A percentile compares a stretch with the other conserved stretches of the same genome.
These are phyloP conservation scores for Theropithecus gelada DNA, from an alignment of 2,113 vertebrate species.

Conservation along the genomic window DNA sequence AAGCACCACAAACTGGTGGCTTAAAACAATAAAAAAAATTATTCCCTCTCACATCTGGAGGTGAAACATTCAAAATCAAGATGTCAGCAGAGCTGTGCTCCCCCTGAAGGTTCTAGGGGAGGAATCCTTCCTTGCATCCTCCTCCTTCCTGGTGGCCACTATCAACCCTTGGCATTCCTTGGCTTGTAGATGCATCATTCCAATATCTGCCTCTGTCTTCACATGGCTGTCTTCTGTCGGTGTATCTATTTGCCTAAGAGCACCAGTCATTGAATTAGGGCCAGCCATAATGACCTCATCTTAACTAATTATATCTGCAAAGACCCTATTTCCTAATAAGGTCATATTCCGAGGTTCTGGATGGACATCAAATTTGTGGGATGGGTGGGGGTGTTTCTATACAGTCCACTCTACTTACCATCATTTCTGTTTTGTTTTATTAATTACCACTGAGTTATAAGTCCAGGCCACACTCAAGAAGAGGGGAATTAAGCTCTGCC, in stretches of 20 bases:
- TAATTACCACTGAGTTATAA: not conserved
- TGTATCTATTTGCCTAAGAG: not conserved
- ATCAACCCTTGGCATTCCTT: not conserved
- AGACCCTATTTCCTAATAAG: not conserved
- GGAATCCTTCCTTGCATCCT: not conserved
- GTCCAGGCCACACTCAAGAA: not conserved
- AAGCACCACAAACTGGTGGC: not conserved
- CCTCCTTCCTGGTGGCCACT: not conserved
- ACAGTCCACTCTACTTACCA: not conserved
- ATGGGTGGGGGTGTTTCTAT: accelerated
- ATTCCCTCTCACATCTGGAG: not conserved
- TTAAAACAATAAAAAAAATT: not conserved
- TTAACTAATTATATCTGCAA: not conserved
- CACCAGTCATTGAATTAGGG: not conserved
- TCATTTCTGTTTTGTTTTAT: not conserved
- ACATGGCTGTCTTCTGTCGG: not conserved
- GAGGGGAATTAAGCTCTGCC: not conserved
- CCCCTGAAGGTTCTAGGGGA: not conserved
- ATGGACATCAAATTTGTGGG: not conserved
- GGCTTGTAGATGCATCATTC: not conserved
- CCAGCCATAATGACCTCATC: not conserved
- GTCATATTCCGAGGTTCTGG: not conserved
- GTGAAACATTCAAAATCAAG: not conserved
- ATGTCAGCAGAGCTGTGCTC: not conserved
- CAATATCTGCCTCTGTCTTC: not conserved